Base-by-base conservation (phyloP, 2,797 vertebrate genomes). In the Tauraco hartlaubi region DNA sequence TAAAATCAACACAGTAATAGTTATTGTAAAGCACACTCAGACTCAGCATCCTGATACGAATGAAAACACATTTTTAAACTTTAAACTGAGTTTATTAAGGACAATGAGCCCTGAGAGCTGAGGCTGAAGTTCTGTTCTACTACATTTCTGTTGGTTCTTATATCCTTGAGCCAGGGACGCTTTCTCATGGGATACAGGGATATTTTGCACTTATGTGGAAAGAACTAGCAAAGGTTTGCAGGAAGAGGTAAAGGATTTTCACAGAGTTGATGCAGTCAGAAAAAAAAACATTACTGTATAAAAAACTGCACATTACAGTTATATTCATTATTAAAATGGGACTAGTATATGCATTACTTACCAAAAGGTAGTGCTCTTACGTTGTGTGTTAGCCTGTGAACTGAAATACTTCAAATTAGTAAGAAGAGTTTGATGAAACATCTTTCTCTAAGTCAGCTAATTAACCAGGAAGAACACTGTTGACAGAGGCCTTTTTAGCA, bases 331-430 rank as follows among this genome's bases (percentile, higher is more conserved):
- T n/a, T 75, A 72, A 59, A 85, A 77, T 46, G 9, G n/a, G 41
- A 67, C 4, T n/a, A 14, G 31, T 20, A 15, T 9, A 11, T n/a
- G n/a, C n/a, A 48, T 61, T 75, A 78, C 93, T 95, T 51, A 97
- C 94, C 75, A 46, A 31, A 0, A 52, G n/a, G 37, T 31, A 29
- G 44, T 35, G 15, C 2, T 90, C 3, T 26, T 9, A 1, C 0
- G 2, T 6, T 15, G 5, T 3, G 11, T 72, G 21, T 72, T 35
- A 25, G 1, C 58, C 90, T 90, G 73, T 0, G 1, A 95, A 35
- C 93, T 97, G 83, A 94, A 94, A 90, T 5, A 77, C 25, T 48
- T 68, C 11, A 68, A 90, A 84, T 94, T 43, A 88, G 46, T 41
- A 78, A 29, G 25, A 52, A 79, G 8, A 62, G 7, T 61, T 67